Evolutionary conservation across 2,888 invertebrate species (phyloP), one percentile per base, ranked within the genome.

Genomic region (Linnaemya vulpina): DNA sequence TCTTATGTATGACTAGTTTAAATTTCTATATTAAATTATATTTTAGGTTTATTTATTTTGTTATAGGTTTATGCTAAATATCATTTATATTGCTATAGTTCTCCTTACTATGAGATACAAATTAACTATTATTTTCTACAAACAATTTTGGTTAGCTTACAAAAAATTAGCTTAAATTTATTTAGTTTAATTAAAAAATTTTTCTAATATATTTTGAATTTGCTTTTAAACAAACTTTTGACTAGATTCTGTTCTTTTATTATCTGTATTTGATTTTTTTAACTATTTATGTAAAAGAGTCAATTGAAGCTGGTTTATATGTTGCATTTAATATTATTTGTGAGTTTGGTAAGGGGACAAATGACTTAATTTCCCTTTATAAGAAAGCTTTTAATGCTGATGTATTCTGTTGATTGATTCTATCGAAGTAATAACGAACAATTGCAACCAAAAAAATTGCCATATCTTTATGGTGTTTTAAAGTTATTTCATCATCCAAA

Each of bases 21-120:
- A 15, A 68, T 58, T 40, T 5, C 1, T 62, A 5, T 35, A 65
- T 60, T 60, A 62, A 60, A 73, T 51, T 25, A 43, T n/a, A 76
- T 65, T n/a, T n/a, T n/a, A n/a, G 46, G 60, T 68, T 30, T 8
- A 20, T 40, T 77, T 73, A n/a, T 55, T 49, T 43, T 62, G 58
- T n/a, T 70, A n/a, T 17, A 62, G 17, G 38, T 30, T 43, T 68
- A 68, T 58, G 63, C 65, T 76, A 77, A 80, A 77, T 80, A 77
- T 83, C 73, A 68, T 75, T 79, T 74, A 77, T 80, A 83, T 80
- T 86, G 83, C 86, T 85, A 75, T 83, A 79, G 70, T 75, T 78
- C 78, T 83, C 77, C 79, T 77, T 65, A 76, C 71, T 46, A 35
- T 67, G 20, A 20, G 65, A 43, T 51, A 58, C 40, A 67, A 75